phyloP scores from a whole-genome alignment of 2,888 invertebrate genomes.

The Cephalotes varians region DNA sequence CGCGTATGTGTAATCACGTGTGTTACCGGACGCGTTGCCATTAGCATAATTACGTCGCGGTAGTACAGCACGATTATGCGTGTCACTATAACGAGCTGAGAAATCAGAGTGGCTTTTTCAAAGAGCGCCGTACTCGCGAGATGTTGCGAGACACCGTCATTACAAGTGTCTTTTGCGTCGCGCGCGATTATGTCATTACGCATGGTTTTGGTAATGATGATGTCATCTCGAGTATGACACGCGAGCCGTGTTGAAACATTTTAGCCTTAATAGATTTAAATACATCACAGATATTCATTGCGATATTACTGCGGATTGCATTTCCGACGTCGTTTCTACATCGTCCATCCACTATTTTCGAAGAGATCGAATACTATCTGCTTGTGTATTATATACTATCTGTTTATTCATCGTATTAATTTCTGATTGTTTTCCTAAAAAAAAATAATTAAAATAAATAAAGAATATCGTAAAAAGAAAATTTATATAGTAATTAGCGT shows the following conservation, averaged over 20 bases:
- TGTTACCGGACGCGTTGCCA: constrained; percentile 63
- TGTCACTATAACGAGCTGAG: constrained; percentile 45
- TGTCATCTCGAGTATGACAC: constrained; percentile 16
- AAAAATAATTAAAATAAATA: background rate
- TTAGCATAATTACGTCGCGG: constrained; percentile 67
- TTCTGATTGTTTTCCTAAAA: too few relatives aligned
- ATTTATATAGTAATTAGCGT: background rate
- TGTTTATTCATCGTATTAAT: too few relatives aligned
- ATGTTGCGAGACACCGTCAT: constrained; percentile 19
- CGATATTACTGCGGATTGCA: background rate
- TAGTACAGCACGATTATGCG: constrained; percentile 32
- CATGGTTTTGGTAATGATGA: constrained; percentile 30
- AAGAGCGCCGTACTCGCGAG: constrained; percentile 4
- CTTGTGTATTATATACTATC: too few relatives aligned
- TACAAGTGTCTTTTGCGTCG: constrained; percentile 13
- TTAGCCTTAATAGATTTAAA: constrained; percentile 12
- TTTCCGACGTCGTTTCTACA: background rate
- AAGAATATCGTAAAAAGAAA: background rate
- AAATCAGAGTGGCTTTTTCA: constrained; percentile 37
- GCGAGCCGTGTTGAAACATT: background rate
- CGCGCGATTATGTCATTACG: constrained; percentile 25
- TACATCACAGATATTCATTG: constrained; percentile 20
- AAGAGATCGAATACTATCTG: background rate
- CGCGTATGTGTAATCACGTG: constrained; percentile 62
- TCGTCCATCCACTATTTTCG: background rate